phyloP scores from a whole-genome alignment of 1,140 invertebrate species.

The Sminthurinus signatus region DNA sequence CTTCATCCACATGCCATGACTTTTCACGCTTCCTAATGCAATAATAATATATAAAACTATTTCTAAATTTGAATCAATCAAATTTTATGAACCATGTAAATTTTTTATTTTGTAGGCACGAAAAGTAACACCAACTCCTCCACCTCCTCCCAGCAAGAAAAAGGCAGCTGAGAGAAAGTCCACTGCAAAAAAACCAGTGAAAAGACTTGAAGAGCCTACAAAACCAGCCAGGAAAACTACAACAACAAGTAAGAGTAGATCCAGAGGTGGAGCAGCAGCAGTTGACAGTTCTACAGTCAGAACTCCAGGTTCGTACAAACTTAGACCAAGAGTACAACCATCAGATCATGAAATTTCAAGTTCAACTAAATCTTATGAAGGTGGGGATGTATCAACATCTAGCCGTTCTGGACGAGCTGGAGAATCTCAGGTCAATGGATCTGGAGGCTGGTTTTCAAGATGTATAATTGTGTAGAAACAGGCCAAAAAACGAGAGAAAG shows the following conservation, averaged over 20 bases:
- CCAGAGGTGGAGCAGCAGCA: neutral
- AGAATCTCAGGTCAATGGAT: neutral
- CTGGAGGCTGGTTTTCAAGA: slow-evolving; percentile 6
- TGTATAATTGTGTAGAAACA: slow-evolving; percentile 2
- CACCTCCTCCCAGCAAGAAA: slow-evolving; percentile 1
- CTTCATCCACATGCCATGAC: neutral
- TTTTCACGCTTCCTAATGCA: neutral
- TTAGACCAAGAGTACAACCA: no score
- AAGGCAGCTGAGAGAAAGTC: neutral
- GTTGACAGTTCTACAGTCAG: neutral
- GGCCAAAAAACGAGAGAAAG: no score
- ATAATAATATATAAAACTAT: neutral
- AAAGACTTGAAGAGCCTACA: neutral
- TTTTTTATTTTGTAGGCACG: neutral
- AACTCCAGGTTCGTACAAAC: no score
- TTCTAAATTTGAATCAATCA: neutral
- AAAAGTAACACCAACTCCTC: neutral
- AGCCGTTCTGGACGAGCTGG: neutral
- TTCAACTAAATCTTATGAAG: no score
- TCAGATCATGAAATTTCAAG: no score
- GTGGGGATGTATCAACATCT: no score
- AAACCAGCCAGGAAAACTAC: neutral
- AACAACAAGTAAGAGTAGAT: neutral
- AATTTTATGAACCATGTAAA: neutral
- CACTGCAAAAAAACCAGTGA: neutral